phyloP scores from a whole-genome alignment of 2,113 vertebrate genomes.

The Verasper variegatus region DNA sequence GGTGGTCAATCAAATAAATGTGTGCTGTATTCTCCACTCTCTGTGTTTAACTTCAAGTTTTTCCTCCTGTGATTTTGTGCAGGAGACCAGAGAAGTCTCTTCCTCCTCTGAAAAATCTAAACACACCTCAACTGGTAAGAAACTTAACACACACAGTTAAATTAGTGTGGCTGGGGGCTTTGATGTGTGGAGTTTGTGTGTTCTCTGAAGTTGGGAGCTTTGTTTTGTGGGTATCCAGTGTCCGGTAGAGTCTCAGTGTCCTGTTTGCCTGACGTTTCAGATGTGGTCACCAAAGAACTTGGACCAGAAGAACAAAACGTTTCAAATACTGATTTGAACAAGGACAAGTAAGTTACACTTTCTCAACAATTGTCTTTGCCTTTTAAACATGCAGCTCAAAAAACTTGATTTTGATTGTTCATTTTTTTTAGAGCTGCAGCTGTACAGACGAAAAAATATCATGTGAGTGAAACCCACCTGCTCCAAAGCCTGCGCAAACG shows the following conservation, averaged over 20 bases:
- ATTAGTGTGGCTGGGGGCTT: not conserved
- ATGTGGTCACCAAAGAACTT: not conserved
- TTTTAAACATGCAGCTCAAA: not conserved
- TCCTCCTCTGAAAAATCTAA: not conserved
- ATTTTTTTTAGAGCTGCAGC: slow-evolving; percentile 27
- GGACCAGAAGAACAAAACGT: not conserved
- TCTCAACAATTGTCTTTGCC: not conserved
- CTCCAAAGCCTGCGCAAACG: slow-evolving; percentile 33
- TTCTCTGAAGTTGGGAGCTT: not conserved
- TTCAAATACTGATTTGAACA: not conserved
- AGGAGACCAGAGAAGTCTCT: slow-evolving; percentile 14
- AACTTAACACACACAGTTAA: not conserved
- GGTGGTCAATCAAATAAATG: no score
- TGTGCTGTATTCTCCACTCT: no score
- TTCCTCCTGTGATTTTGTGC: slow-evolving; percentile 1
- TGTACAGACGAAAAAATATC: slow-evolving; percentile 23
- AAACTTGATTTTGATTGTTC: not conserved
- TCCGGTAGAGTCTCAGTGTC: not conserved
- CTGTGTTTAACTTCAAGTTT: no score
- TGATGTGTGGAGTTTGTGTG: no score
- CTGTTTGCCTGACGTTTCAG: slow-evolving; percentile 1
- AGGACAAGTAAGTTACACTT: slow-evolving; percentile 27
- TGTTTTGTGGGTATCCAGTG: not conserved
- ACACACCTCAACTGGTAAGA: slow-evolving; percentile 11
- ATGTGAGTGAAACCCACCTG: slow-evolving; percentile 48